Evolutionary conservation across 92 coral and sea anemone species (phyloP), one percentile per base, ranked within the genome.

Genomic region (Meandrina meandrites): DNA sequence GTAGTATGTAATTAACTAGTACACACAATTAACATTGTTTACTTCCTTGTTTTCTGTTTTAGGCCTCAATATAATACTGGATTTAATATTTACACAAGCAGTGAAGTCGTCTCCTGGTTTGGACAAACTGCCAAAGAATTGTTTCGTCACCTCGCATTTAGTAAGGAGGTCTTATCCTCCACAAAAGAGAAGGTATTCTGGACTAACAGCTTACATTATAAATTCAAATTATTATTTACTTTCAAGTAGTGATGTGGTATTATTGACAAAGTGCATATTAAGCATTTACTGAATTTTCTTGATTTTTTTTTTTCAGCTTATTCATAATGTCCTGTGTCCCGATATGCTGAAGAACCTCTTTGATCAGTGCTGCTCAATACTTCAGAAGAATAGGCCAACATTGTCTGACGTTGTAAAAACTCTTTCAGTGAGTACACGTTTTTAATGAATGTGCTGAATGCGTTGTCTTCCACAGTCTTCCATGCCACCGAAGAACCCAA

Each of bases 321-420:
- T 77, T 21, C 16, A 74, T 30, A 86, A 78, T 24, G 51, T 48
- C 34, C 67, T 90, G 1, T 71, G 82, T 36, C 93, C 93, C 58
- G 91, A 83, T 77, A 17, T 81, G 47, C 81, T 87, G 68, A 83
- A 37, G 81, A 27, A 85, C 5, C 72, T 90, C 4, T 90, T 90
- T 51, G 89, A 79, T 47, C 75, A 76, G 32, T 90, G 93, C 53
- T 57, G 77, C 18, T 27, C 53, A 68, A 84, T 40, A 18, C 9
- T 36, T 18, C 2, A 0, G 42, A 66, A 58, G 30, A 57, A 82
- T n/a, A 83, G 88, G 72, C 93, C 93, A 14, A 68, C 86, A 69
- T 32, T 87, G 10, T 83, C 90, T 72, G 81, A 83, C n/a, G 48
- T 90, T 56, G 30, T 32, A 21, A 53, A 83, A 73, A 82, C 89